Percentiles rank a stretch among this genome's conserved stretches.
Evolutionary conservation across 2,797 vertebrate species (phyloP).

Genomic region (Ficedula albicollis): DNA sequence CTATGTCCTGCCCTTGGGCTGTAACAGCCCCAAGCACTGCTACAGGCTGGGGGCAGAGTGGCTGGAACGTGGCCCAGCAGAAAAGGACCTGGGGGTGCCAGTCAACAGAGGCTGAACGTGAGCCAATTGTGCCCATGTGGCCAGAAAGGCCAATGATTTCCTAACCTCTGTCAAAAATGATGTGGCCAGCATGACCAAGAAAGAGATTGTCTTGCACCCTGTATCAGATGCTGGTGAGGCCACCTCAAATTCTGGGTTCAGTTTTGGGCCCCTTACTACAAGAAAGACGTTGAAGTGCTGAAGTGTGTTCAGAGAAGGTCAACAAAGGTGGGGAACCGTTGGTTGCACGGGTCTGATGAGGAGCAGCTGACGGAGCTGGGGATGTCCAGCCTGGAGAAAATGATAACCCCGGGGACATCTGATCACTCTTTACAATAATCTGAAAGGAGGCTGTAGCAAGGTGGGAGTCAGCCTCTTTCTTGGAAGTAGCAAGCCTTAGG

Average conservation of each 20-base stretch:
- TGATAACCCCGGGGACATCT: background rate
- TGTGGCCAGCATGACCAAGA: too few relatives aligned
- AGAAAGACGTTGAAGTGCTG: background rate
- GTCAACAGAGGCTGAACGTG: background rate
- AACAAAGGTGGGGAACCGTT: background rate
- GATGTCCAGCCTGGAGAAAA: background rate
- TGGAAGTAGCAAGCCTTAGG: background rate
- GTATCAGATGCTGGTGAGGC: too few relatives aligned
- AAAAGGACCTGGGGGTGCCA: background rate
- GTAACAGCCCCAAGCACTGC: rapidly evolving
- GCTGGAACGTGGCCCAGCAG: background rate
- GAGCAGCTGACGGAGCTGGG: background rate
- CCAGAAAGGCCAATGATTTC: background rate
- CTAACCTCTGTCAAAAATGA: too few relatives aligned
- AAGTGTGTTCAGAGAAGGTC: background rate
- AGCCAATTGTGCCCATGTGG: background rate
- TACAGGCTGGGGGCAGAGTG: background rate
- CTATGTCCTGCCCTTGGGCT: rapidly evolving
- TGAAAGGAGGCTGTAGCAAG: background rate
- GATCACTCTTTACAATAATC: background rate
- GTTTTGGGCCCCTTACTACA: too few relatives aligned
- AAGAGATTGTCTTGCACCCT: too few relatives aligned
- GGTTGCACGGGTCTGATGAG: background rate
- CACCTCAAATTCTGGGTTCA: too few relatives aligned
- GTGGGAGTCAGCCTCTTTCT: background rate